Evolutionary conservation across 1,140 invertebrate genomes (phyloP).

Genomic region (Campoletis sonorensis): DNA sequence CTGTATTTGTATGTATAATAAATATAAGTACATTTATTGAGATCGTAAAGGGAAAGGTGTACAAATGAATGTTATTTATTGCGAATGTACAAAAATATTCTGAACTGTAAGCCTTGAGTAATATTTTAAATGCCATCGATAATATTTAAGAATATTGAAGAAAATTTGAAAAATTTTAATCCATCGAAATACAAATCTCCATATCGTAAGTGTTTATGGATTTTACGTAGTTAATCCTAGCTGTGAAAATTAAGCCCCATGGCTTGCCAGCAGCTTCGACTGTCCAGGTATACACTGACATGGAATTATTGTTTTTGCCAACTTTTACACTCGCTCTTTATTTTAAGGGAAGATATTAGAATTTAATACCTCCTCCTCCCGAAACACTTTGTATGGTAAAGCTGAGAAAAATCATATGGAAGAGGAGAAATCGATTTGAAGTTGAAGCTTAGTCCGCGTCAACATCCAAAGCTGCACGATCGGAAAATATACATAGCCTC

Average conservation of each 20-base stretch:
- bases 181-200: too few relatives aligned
- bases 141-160: too few relatives aligned
- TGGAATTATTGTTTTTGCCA: too few relatives aligned
- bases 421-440: conserved; percentile 1
- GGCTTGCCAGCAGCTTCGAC: too few relatives aligned
- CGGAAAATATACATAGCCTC: conserved; percentile 36
- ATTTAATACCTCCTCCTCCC: neutral
- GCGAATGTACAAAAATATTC: neutral
- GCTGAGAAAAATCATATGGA: neutral
- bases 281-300: too few relatives aligned
- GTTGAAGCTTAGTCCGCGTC: neutral
- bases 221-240: too few relatives aligned
- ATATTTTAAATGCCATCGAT: neutral
- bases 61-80: conserved; percentile 17
- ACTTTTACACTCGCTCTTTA: neutral
- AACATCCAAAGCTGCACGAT: conserved; percentile 40
- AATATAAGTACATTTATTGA: conserved; percentile 51
- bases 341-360: neutral
- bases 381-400: neutral
- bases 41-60: conserved; percentile 29
- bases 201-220: too few relatives aligned
- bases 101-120: neutral
- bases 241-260: too few relatives aligned
- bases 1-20: conserved; percentile 10
- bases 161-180: too few relatives aligned